Percentiles rank a stretch among this genome's conserved stretches.
Evolutionary conservation across 1,140 invertebrate genomes (phyloP).

Genomic region (Homarus americanus): DNA sequence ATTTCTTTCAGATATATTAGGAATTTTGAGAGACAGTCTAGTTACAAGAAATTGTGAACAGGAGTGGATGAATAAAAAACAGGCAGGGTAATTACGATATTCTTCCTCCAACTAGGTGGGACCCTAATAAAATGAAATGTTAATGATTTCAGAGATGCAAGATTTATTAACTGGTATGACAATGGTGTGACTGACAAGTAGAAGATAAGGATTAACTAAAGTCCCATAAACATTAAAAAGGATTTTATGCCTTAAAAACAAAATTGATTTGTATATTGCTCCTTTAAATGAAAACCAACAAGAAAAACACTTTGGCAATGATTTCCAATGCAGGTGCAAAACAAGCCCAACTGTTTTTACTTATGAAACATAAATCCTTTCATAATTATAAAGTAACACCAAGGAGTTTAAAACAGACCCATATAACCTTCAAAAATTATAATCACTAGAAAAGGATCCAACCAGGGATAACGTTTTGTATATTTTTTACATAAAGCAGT

Average conservation of each 20-base stretch:
- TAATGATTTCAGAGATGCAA: not conserved
- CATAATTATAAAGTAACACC: conserved; percentile 24
- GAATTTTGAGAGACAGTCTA: not conserved
- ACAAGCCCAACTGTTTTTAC: not conserved
- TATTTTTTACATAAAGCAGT: conserved; percentile 38
- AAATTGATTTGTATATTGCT: conserved; percentile 22
- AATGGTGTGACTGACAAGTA: not conserved
- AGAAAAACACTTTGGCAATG: conserved; percentile 6
- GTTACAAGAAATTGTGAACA: not conserved
- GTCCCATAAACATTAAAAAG: not conserved
- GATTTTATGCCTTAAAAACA: conserved; percentile 24
- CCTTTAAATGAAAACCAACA: conserved; percentile 31
- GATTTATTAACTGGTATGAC: not conserved
- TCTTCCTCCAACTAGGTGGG: not conserved
- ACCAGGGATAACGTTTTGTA: conserved; percentile 45
- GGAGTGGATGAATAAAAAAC: no score
- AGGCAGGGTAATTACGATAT: no score
- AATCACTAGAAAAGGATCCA: conserved; percentile 58
- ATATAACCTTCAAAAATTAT: conserved; percentile 60
- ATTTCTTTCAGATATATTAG: no score
- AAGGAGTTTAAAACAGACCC: conserved; percentile 46
- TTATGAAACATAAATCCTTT: conserved; percentile 9
- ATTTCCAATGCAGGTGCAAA: not conserved
- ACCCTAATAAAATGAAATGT: not conserved
- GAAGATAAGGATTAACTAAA: conserved; percentile 2